Base-by-base conservation (phyloP, 2,888 invertebrate genomes). In the Punctoribates punctum region DNA sequence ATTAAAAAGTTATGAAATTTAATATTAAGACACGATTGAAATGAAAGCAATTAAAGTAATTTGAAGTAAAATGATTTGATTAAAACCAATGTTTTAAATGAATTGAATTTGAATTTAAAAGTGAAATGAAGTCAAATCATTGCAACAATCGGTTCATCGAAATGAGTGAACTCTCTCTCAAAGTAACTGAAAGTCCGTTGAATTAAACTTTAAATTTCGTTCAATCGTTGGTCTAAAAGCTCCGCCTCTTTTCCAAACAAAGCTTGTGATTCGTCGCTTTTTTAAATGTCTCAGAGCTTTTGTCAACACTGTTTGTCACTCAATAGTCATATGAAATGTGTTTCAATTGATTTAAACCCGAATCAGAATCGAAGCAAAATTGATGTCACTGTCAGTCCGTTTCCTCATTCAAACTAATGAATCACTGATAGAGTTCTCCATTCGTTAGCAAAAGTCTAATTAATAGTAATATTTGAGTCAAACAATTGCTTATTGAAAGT, bases 181-280 rank as follows among this genome's bases (percentile, higher is more conserved):
- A 60, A 46, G 72, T 42, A 46, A 60, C 3, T 60, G 17, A 60
- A 60, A 46, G 72, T 42, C 72, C 72, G 72, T 72, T 72, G 72
- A 72, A 72, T 72, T 46, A 27, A 46, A 72, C 72, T 72, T 72
- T 72, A 72, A 72, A 72, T 72, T 72, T 72, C 9, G 62, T 62
- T 23, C 15, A 62, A 25, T 11, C n/a, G n/a, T n/a, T n/a, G 20
- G n/a, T 62, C 29, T 62, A n/a, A 20, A 54, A 54, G 25, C 6
- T 54, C 54, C 42, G 42, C 42, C 42, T 11, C 42, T 42, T 42
- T 42, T 1, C 1, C 1, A 5, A 42, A 5, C 4, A 42, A 42
- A 8, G 42, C 42, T 42, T 42, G 1, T 13, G 8, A 42, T 42
- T 42, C 42, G 42, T 13, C 42, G 11, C 1, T 42, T 42, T 42